Percentiles rank a stretch among this genome's conserved stretches.
phyloP scores from a whole-genome alignment of 1,140 invertebrate genomes.

The Drosophila sproati region DNA sequence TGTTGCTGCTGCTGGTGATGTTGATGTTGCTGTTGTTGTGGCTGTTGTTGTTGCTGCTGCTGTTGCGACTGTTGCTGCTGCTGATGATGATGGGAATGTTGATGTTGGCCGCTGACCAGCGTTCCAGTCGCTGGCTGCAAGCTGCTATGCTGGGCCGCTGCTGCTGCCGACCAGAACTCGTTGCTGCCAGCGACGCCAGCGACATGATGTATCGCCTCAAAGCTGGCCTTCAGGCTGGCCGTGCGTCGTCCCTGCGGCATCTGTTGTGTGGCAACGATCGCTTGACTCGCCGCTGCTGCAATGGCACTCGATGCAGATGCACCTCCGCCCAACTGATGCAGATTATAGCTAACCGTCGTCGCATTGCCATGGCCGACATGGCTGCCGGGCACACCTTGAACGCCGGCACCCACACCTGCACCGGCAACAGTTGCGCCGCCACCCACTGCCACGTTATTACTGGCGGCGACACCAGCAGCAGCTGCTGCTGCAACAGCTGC shows the following conservation, averaged over 20 bases:
- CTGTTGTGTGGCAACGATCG: slow-evolving; percentile 98
- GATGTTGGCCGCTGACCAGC: slow-evolving; percentile 7
- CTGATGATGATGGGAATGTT: slow-evolving; percentile 11
- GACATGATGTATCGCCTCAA: slow-evolving; percentile 91
- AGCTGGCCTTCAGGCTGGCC: slow-evolving; percentile 97
- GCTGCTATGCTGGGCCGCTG: slow-evolving; percentile 32
- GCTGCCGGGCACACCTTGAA: slow-evolving; percentile 8
- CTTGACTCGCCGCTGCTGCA: slow-evolving; percentile 97
- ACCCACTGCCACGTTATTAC: slow-evolving; percentile 12
- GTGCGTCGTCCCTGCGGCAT: slow-evolving; percentile 97
- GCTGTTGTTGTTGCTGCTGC: slow-evolving; percentile 22
- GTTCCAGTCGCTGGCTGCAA: slow-evolving; percentile 24
- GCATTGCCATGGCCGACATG: slow-evolving; percentile 32
- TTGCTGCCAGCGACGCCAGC: slow-evolving; percentile 86
- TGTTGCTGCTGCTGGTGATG: slow-evolving; percentile 19
- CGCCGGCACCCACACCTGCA: slow-evolving; percentile 30
- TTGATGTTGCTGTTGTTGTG: slow-evolving; percentile 30
- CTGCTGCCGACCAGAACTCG: slow-evolving; percentile 85
- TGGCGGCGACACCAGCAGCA: slow-evolving; percentile 34
- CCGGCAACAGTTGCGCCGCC: neutral
- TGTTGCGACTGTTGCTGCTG: slow-evolving; percentile 7
- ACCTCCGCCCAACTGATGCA: slow-evolving; percentile 86
- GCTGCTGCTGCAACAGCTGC: slow-evolving; percentile 33
- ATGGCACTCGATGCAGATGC: slow-evolving; percentile 91
- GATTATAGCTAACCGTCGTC: slow-evolving; percentile 79